These are phyloP conservation scores for Reinhardtius hippoglossoides DNA, from an alignment of 2,113 vertebrate species.

Conservation along the genomic window DNA sequence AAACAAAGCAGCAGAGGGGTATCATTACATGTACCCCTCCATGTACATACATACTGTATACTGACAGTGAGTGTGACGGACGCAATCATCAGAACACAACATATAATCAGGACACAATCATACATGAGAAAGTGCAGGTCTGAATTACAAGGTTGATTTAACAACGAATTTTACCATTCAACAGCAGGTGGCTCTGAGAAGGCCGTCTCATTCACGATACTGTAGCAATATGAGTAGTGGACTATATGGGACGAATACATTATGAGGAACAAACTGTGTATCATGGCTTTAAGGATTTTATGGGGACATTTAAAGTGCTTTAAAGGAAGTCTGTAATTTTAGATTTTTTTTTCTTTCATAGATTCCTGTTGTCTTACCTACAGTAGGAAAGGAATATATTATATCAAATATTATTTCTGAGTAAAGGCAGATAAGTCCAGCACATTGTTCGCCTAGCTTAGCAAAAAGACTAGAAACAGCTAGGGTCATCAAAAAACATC, in stretches of 20 bases:
- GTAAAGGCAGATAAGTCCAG: not conserved
- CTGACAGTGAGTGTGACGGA: not conserved
- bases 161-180: conserved; percentile 9
- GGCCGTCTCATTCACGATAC: too few species aligned
- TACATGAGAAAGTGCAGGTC: conserved; percentile 7
- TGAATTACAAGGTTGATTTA: conserved; percentile 1
- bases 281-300: not conserved
- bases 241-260: not conserved
- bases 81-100: not conserved
- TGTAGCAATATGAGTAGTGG: too few species aligned
- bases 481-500: not conserved
- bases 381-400: not conserved
- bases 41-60: conserved; percentile 8
- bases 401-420: not conserved
- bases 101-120: not conserved
- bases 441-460: too few species aligned
- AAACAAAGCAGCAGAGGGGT: not conserved
- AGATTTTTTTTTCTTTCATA: not conserved
- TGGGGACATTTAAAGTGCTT: conserved; percentile 42
- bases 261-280: not conserved
- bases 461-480: not conserved
- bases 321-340: not conserved
- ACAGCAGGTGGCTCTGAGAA: not conserved
- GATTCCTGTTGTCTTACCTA: not conserved
- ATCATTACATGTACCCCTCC: not conserved